Base-by-base conservation (phyloP, 2,888 invertebrate genomes). In the Periphyllus acericola region DNA sequence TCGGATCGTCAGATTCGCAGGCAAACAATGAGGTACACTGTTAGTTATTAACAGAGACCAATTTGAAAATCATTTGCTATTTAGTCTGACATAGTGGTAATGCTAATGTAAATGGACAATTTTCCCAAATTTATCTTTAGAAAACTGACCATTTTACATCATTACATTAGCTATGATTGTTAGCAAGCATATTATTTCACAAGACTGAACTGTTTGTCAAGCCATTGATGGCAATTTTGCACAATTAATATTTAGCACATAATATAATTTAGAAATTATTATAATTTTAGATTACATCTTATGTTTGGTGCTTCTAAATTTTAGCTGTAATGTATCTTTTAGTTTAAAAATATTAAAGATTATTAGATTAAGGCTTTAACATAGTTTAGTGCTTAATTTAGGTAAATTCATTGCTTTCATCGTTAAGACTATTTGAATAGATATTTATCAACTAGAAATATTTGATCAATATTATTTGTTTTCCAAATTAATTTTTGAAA, bases 1-100 rank as follows among this genome's bases (percentile, higher is more conserved):
- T 94, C 92, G 94, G 94, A 93, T 95, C 95, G 91, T 94, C 94
- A 92, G 95, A 89, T 89, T 89, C 89, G 36, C 89, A 94, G 92
- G 92, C 92, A 90, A 92, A 92, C 86, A 90, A 90, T 88, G 91
- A 91, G 90, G 91, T 91, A 90, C 90, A 90, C 89, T 89, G 90
- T 89, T 89, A 55, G 14, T 84, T 68, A 75, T 78, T 89, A 83
- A 78, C 72, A 85, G 78, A 32, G 74, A 80, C 46, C 75, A 76
- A 52, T 52, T 72, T 21, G 71, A 86, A 86, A 76, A n/a, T 52
- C 72, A 40, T 87, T 74, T 74, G 81, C 80, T 81, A 74, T 81
- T 87, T 87, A 87, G 87, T 81, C 55, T 32, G 29, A 72, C 36
- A 80, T 74, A 87, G 85, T 78, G 60, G 34, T 87, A 80, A 83